Percentiles rank a stretch among this genome's conserved stretches.
These are phyloP conservation scores for Caenorhabditis drosophilae DNA, from an alignment of 2,888 invertebrate genomes.

Conservation along the genomic window DNA sequence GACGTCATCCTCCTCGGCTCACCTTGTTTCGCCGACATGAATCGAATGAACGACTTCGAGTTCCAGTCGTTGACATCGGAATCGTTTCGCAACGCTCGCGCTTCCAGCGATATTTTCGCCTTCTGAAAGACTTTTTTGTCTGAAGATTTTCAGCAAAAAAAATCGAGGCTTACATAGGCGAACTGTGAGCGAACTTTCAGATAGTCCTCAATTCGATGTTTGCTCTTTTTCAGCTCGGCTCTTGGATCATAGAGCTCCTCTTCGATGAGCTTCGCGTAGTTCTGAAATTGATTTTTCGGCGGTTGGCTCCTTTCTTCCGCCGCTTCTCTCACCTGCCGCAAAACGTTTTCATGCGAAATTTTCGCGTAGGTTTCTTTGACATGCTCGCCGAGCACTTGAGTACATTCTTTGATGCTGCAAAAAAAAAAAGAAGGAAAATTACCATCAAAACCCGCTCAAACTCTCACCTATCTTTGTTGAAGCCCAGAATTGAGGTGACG, in stretches of 20 bases:
- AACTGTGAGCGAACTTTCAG: constrained; percentile 59
- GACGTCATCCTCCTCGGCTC: too few species aligned
- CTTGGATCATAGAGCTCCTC: constrained; percentile 65
- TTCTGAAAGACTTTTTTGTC: constrained; percentile 53
- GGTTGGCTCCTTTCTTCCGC: too few species aligned
- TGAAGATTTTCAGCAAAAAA: too few species aligned
- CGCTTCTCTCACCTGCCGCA: too few species aligned
- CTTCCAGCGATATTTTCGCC: constrained; percentile 64
- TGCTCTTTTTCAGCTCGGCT: constrained; percentile 56
- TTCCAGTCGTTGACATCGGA: constrained; percentile 57
- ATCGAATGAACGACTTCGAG: constrained; percentile 62
- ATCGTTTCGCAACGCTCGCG: constrained; percentile 44
- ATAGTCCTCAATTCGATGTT: constrained; percentile 63
- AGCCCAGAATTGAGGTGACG: too few species aligned
- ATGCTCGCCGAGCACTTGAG: constrained; percentile 49
- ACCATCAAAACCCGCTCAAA: too few species aligned
- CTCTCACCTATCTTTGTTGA: too few species aligned
- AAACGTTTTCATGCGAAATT: constrained; percentile 57
- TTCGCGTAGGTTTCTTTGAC: constrained; percentile 47
- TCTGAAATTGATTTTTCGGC: too few species aligned
- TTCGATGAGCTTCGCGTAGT: constrained; percentile 55
- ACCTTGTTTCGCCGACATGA: constrained; percentile 55
- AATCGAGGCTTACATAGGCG: constrained; percentile 55
- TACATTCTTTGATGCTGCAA: constrained; percentile 55
- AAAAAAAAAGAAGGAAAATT: too few species aligned